phyloP scores from a whole-genome alignment of 2,797 vertebrate species.

The Clarias pachynema region DNA sequence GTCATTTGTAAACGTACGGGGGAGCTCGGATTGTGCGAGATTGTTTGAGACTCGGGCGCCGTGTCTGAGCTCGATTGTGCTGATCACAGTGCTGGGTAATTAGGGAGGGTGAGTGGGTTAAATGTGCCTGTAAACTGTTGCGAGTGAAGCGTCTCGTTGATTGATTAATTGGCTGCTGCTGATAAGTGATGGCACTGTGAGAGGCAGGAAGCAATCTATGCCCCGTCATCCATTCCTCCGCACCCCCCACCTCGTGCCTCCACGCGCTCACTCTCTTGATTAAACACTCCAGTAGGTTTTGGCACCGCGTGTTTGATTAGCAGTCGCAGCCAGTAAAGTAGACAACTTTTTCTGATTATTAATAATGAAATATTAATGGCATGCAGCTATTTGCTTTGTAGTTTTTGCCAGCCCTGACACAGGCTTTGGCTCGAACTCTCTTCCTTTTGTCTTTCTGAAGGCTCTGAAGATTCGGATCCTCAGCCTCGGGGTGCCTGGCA shows the following conservation, averaged over 20 bases:
- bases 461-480: background rate
- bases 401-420: constrained; percentile 24
- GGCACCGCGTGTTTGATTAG: constrained; percentile 44
- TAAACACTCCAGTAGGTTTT: constrained; percentile 46
- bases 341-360: constrained; percentile 39
- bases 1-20: constrained; percentile 26
- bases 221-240: constrained; percentile 28
- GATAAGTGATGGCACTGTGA: constrained; percentile 56
- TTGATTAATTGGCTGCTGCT: constrained; percentile 61
- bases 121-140: constrained; percentile 58
- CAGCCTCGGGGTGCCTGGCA: background rate
- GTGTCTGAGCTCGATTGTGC: constrained; percentile 39
- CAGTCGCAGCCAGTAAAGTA: constrained; percentile 38
- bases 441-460: constrained; percentile 20
- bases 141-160: constrained; percentile 51
- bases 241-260: constrained; percentile 31
- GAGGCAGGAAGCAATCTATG: constrained; percentile 55
- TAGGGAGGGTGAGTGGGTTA: constrained; percentile 51
- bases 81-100: constrained; percentile 54
- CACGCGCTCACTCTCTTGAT: constrained; percentile 45
- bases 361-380: constrained; percentile 52
- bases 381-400: constrained; percentile 45
- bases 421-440: background rate
- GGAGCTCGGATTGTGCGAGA: background rate
- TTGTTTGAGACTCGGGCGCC: constrained; percentile 14